A percentile compares a stretch with the other conserved stretches of the same genome.
Conservation (phyloP, 1,140 invertebrate species). For the Linepithema humile region DNA sequence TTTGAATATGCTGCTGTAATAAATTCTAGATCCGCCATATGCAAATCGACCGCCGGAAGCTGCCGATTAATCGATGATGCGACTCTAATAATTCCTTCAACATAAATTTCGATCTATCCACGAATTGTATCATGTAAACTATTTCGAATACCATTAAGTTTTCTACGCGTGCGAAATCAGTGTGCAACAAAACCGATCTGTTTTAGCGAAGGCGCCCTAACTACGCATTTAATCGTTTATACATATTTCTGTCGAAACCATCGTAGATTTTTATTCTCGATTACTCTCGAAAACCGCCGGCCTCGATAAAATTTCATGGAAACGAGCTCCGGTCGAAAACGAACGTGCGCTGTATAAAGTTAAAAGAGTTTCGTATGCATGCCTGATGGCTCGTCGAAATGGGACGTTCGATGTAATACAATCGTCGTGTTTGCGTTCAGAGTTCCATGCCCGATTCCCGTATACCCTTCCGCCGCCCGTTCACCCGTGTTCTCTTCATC, state of each 20-base stretch:
- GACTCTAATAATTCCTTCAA: not conserved
- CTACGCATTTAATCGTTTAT: too few species aligned
- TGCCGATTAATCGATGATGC: constrained; percentile 19
- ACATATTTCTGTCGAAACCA: not conserved
- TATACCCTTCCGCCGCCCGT: constrained; percentile 12
- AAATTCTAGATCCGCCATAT: constrained; percentile 10
- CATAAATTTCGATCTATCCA: constrained; percentile 1
- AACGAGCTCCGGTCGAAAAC: constrained; percentile 26
- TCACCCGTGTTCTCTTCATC: constrained; percentile 5
- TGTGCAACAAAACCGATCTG: not conserved
- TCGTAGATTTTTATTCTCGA: not conserved
- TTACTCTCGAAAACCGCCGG: not conserved
- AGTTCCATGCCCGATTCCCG: constrained; percentile 55
- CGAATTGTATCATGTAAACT: not conserved
- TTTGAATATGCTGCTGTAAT: constrained; percentile 41
- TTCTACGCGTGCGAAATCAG: not conserved
- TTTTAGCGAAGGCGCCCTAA: not conserved
- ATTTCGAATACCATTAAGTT: not conserved
- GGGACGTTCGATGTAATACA: constrained; percentile 57
- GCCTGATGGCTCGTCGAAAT: constrained; percentile 41
- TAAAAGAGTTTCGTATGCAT: constrained; percentile 48
- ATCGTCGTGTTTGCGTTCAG: constrained; percentile 54
- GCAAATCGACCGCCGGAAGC: constrained; percentile 10
- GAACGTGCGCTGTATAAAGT: constrained; percentile 42
- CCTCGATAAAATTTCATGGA: constrained; percentile 3